These are phyloP conservation scores for Cliona cf. orientalis DNA, from an alignment of 37 sponge, comb jelly and placozoan genomes.

Conservation along the genomic window DNA sequence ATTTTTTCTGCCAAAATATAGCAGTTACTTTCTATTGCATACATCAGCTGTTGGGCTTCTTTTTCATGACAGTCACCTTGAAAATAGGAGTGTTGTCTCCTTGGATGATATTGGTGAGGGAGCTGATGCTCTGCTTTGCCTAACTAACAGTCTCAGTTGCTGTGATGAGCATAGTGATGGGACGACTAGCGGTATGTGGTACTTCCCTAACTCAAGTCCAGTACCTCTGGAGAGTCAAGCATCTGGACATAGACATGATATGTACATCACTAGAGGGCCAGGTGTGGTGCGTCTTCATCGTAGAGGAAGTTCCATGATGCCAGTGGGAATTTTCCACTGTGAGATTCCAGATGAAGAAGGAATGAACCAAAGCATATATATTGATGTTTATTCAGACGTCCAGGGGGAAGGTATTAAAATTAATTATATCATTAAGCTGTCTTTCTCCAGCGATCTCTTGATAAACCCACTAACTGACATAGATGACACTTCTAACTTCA, in stretches of 20 bases:
- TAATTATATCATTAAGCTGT: too few species aligned
- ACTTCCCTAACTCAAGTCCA: neutral
- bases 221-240: neutral
- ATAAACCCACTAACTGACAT: too few species aligned
- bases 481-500: too few species aligned
- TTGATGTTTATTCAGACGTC: neutral
- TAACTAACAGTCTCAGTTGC: neutral
- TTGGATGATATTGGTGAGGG: constrained; percentile 1
- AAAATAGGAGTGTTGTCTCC: constrained; percentile 9
- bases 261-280: neutral
- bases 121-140: neutral
- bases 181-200: neutral
- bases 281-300: constrained; percentile 1
- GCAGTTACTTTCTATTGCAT: too few species aligned
- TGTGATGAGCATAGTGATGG: neutral
- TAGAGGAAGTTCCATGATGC: neutral
- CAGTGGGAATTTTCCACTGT: constrained; percentile 2
- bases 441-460: too few species aligned
- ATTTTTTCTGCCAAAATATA: too few species aligned
- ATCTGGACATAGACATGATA: neutral
- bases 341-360: constrained; percentile 1
- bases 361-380: neutral
- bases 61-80: too few species aligned
- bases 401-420: too few species aligned
- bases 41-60: too few species aligned